Percentiles rank a stretch among this genome's conserved stretches.
Conservation (phyloP, 2,888 invertebrate species). For the Fissipunctia ypsillon region DNA sequence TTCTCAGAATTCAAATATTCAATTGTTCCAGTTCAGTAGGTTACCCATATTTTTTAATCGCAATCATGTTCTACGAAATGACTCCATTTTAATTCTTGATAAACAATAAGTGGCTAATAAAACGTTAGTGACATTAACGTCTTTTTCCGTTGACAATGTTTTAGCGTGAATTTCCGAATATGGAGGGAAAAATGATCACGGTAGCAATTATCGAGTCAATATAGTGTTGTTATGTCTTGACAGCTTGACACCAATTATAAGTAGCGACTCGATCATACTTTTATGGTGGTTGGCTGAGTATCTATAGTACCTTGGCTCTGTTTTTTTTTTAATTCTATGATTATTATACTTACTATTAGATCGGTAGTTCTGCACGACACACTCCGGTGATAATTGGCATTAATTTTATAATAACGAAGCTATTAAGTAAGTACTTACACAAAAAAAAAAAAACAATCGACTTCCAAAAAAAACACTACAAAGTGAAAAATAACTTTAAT, state of each 20-base stretch:
- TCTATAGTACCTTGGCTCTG: constrained; percentile 53
- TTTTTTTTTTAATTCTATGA: constrained; percentile 36
- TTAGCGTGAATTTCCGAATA: constrained; percentile 65
- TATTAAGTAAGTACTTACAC: not conserved
- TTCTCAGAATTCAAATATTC: constrained; percentile 27
- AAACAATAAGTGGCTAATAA: constrained; percentile 41
- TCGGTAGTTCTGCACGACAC: not conserved
- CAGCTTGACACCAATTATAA: constrained; percentile 61
- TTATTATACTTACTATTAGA: not conserved
- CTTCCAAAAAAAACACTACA: too few relatives aligned
- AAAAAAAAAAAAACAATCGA: too few relatives aligned
- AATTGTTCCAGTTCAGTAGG: constrained; percentile 23
- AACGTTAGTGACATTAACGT: constrained; percentile 52
- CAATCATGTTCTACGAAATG: constrained; percentile 31
- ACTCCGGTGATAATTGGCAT: not conserved
- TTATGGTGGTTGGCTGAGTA: constrained; percentile 56
- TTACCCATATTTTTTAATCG: constrained; percentile 34
- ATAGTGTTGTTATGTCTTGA: constrained; percentile 62
- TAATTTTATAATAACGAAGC: not conserved
- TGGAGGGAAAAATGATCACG: constrained; percentile 69
- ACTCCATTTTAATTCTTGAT: constrained; percentile 27
- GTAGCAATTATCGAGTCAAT: constrained; percentile 71
- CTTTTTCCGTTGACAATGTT: constrained; percentile 61
- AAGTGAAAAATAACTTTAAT: too few relatives aligned
- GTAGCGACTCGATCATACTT: constrained; percentile 53